phyloP scores from a whole-genome alignment of 1,140 invertebrate species.

The Diabrotica undecimpunctata region DNA sequence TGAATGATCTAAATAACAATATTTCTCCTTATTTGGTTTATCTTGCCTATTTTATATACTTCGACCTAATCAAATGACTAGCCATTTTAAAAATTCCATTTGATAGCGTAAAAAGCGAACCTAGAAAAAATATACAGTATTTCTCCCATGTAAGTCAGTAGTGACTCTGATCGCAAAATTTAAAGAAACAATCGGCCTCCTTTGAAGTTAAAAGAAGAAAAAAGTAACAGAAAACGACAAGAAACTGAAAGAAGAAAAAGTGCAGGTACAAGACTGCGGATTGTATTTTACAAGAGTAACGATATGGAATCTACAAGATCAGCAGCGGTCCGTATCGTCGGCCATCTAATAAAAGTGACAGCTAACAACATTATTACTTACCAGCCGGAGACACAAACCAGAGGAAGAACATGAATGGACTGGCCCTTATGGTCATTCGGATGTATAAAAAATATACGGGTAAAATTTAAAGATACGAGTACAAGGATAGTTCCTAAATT shows the following conservation, averaged over 20 bases:
- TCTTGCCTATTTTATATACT: too few species aligned
- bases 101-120: too few species aligned
- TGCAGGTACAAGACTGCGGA: constrained; percentile 5
- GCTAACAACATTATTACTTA: constrained; percentile 33
- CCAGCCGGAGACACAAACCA: constrained; percentile 4
- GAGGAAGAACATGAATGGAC: constrained; percentile 14
- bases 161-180: constrained; percentile 4
- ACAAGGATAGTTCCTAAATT: too few species aligned
- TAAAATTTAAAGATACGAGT: too few species aligned
- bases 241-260: constrained; percentile 17
- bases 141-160: background rate
- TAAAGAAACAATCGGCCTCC: background rate
- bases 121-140: constrained; percentile 13
- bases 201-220: constrained; percentile 7
- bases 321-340: constrained; percentile 25
- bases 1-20: too few species aligned
- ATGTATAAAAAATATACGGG: too few species aligned
- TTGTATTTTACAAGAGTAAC: constrained; percentile 16
- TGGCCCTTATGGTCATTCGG: background rate
- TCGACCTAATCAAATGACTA: too few species aligned
- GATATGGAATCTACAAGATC: constrained; percentile 31
- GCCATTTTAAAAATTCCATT: too few species aligned
- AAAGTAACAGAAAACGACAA: constrained; percentile 14
- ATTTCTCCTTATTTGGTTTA: too few species aligned
- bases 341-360: constrained; percentile 33